These are phyloP conservation scores for Sebastes hubbsi DNA, from an alignment of 2,797 vertebrate genomes.

Conservation along the genomic window DNA sequence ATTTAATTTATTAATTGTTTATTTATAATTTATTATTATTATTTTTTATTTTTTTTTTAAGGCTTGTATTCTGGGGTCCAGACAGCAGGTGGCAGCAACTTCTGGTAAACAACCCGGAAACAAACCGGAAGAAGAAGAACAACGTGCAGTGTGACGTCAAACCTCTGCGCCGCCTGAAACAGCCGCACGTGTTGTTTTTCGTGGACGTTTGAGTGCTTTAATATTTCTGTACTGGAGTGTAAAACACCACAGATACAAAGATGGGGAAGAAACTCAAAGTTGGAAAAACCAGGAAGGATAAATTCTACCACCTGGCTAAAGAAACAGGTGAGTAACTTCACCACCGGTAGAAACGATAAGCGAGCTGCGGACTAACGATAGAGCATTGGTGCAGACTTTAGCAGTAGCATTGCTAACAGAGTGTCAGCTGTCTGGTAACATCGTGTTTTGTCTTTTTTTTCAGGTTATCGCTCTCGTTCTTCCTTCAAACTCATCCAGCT, in stretches of 20 bases:
- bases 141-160: conserved; percentile 40
- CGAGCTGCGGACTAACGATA: neutral
- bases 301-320: conserved; percentile 97
- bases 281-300: conserved; percentile 93
- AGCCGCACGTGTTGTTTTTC: conserved; percentile 72
- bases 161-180: conserved; percentile 10
- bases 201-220: neutral
- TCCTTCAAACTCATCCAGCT: conserved; percentile 98
- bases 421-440: neutral
- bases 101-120: neutral
- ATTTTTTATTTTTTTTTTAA: too few relatives aligned
- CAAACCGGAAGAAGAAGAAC: conserved; percentile 22
- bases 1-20: too few relatives aligned
- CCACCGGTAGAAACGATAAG: neutral
- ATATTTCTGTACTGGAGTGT: neutral
- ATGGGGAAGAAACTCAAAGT: conserved; percentile 98
- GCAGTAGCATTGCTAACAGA: neutral
- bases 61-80: neutral
- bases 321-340: conserved; percentile 86
- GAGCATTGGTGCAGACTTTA: neutral
- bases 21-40: too few relatives aligned
- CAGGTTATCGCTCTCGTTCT: conserved; percentile 96
- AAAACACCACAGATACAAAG: neutral
- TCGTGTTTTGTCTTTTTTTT: neutral
- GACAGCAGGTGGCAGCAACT: conserved; percentile 37